phyloP scores from a whole-genome alignment of 1,140 invertebrate genomes.

The Protaetia brevitarsis region DNA sequence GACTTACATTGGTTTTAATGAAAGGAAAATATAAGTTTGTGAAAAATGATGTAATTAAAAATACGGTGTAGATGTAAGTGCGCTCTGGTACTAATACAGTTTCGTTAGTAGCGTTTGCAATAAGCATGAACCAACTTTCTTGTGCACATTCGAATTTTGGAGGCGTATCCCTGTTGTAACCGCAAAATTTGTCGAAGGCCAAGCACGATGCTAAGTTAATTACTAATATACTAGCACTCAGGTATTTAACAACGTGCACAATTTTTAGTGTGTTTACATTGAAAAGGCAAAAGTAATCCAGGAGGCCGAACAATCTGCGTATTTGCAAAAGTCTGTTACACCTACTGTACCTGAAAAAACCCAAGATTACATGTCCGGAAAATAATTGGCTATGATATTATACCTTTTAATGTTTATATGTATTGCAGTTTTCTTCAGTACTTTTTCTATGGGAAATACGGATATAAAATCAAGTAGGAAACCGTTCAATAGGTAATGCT shows the following conservation, averaged over 20 bases:
- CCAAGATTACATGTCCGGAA: neutral
- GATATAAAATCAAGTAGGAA: conserved; percentile 33
- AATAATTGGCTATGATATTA: too few species aligned
- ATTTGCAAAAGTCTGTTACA: neutral
- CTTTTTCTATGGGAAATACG: conserved; percentile 23
- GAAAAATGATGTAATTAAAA: neutral
- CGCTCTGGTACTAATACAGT: neutral
- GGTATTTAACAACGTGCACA: neutral
- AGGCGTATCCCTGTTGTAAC: neutral
- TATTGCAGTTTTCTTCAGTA: too few species aligned
- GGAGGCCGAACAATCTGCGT: neutral
- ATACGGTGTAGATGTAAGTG: neutral
- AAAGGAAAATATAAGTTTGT: neutral
- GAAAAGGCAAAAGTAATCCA: neutral
- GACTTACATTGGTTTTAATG: neutral
- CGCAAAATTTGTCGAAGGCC: neutral
- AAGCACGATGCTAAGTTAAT: neutral
- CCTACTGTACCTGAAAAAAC: neutral
- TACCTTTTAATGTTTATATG: too few species aligned
- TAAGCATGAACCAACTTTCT: neutral
- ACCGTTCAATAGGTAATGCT: conserved; percentile 29
- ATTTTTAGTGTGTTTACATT: neutral
- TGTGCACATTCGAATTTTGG: neutral
- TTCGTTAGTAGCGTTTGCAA: neutral
- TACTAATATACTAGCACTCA: neutral